phyloP scores from a whole-genome alignment of 2,888 invertebrate genomes.

The Andrena dorsata region DNA sequence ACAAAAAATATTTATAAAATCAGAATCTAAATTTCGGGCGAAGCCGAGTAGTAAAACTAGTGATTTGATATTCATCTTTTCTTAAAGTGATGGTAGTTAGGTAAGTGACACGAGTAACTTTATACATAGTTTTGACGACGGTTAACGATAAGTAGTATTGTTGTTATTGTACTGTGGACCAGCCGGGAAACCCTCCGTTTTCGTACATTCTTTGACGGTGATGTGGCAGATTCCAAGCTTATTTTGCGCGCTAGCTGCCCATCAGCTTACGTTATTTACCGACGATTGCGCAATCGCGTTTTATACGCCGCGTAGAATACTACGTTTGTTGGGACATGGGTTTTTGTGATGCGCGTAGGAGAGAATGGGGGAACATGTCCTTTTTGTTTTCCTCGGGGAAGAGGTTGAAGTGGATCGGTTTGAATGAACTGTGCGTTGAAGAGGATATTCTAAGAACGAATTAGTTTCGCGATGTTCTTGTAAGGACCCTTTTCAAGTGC shows the following conservation, averaged over 20 bases:
- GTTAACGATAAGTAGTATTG: background rate
- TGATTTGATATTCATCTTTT: too few relatives aligned
- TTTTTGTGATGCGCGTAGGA: background rate
- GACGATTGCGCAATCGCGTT: conserved; percentile 9
- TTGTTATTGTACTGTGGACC: background rate
- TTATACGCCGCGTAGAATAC: background rate
- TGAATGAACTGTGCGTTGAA: background rate
- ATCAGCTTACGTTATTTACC: background rate
- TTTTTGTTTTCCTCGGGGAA: background rate
- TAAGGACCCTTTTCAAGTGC: background rate
- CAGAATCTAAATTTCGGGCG: too few relatives aligned
- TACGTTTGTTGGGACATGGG: background rate
- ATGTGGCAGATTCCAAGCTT: background rate
- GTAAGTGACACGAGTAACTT: too few relatives aligned
- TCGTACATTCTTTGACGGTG: background rate
- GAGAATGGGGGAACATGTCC: background rate
- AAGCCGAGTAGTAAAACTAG: too few relatives aligned
- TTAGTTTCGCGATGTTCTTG: background rate
- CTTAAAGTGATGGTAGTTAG: too few relatives aligned
- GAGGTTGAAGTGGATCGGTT: background rate
- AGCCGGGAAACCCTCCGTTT: background rate
- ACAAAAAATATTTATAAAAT: too few relatives aligned
- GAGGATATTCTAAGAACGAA: background rate
- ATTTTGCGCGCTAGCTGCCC: background rate
- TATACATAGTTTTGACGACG: too few relatives aligned